A percentile compares a stretch with the other conserved stretches of the same genome.
phyloP scores from a whole-genome alignment of 2,888 invertebrate genomes.

The Dioctria linearis region DNA sequence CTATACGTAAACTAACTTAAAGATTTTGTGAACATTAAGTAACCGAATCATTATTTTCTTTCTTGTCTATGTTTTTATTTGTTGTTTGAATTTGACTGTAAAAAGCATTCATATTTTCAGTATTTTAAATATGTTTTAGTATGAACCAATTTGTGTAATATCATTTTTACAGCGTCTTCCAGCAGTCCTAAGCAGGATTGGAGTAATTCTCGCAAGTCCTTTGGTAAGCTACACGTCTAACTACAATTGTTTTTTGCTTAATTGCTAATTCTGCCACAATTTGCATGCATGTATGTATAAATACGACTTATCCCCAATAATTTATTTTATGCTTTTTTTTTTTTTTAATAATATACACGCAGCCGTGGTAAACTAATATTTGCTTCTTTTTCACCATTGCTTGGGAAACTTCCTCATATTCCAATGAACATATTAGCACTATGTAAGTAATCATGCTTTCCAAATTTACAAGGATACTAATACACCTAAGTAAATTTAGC shows the following conservation, averaged over 20 bases:
- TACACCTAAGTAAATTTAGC: conserved; percentile 16
- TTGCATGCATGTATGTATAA: conserved; percentile 21
- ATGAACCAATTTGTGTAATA: conserved; percentile 71
- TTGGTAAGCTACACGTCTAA: conserved; percentile 81
- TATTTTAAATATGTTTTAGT: conserved; percentile 71
- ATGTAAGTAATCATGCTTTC: conserved; percentile 41
- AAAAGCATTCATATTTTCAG: conserved; percentile 27
- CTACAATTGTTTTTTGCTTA: conserved; percentile 15
- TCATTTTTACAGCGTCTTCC: conserved; percentile 89
- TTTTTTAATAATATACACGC: conserved; percentile 16
- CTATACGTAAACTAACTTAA: conserved; percentile 21
- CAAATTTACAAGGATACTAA: conserved; percentile 9
- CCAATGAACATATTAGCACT: conserved; percentile 42
- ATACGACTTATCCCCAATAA: neutral
- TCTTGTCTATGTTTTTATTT: neutral
- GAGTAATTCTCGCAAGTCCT: conserved; percentile 96
- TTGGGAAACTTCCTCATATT: conserved; percentile 23
- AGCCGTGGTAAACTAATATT: conserved; percentile 33
- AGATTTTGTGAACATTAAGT: conserved; percentile 19
- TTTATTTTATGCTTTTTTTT: conserved; percentile 21
- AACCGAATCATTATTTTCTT: conserved; percentile 6
- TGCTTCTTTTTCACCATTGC: conserved; percentile 40
- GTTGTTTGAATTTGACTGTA: conserved; percentile 18
- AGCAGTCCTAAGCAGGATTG: conserved; percentile 96
- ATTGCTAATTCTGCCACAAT: conserved; percentile 17